These are phyloP conservation scores for Hydropsyche betteni DNA, from an alignment of 2,888 invertebrate genomes.

Conservation along the genomic window DNA sequence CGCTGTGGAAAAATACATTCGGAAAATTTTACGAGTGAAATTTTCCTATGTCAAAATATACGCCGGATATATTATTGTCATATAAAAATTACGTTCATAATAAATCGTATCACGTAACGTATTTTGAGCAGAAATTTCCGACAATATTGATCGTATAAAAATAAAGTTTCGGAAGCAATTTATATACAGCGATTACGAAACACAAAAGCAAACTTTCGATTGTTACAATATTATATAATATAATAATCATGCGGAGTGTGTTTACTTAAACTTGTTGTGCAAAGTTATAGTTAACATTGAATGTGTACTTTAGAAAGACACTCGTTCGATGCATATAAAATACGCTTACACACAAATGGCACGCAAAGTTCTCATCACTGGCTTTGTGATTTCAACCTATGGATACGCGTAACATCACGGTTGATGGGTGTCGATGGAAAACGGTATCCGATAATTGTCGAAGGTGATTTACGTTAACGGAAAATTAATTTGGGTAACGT, in stretches of 20 bases:
- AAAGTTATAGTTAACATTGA: slow-evolving; percentile 13
- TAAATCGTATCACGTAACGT: slow-evolving; percentile 14
- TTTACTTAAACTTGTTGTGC: slow-evolving; percentile 4
- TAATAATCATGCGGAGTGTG: not conserved
- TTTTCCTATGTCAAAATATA: slow-evolving; percentile 5
- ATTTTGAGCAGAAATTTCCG: slow-evolving; percentile 7
- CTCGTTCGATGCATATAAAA: not conserved
- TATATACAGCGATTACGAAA: not conserved
- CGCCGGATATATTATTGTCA: slow-evolving; percentile 19
- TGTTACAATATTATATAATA: slow-evolving; percentile 3
- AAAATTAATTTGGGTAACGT: slow-evolving; percentile 9
- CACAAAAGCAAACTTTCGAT: slow-evolving; percentile 14
- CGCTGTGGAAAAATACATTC: not conserved
- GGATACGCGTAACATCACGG: not conserved
- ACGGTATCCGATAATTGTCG: not conserved
- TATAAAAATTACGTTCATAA: slow-evolving; percentile 11
- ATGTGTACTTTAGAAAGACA: not conserved
- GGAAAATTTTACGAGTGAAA: slow-evolving; percentile 14
- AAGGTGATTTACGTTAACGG: slow-evolving; percentile 2
- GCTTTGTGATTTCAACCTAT: not conserved
- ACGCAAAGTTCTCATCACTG: slow-evolving; percentile 1
- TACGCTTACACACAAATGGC: not conserved
- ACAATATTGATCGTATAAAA: slow-evolving; percentile 5
- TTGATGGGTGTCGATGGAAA: no score
- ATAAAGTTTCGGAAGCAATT: slow-evolving; percentile 26